phyloP scores from a whole-genome alignment of 2,888 invertebrate species.

The Apodemia mormo region DNA sequence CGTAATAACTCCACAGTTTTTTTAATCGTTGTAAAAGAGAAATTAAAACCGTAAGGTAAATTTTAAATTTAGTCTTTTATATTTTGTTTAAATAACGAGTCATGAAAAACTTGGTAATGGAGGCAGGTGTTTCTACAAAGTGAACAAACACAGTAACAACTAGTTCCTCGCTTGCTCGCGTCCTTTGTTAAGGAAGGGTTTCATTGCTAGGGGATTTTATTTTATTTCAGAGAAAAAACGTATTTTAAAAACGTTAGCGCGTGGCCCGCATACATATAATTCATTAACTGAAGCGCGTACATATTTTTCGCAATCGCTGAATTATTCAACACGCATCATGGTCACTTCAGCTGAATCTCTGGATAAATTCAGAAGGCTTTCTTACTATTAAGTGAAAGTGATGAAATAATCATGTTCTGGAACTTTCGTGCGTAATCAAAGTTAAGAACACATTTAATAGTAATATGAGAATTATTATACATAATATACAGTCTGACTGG shows the following conservation, averaged over 20 bases:
- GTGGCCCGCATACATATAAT: slow-evolving; percentile 15
- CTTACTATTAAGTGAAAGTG: background rate
- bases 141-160: slow-evolving; percentile 12
- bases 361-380: slow-evolving; percentile 4
- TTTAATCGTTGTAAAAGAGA: background rate
- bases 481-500: too few species aligned
- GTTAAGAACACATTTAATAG: too few species aligned
- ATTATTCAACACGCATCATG: slow-evolving; percentile 16
- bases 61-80: background rate
- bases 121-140: slow-evolving; percentile 18
- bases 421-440: too few species aligned
- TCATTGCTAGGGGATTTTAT: slow-evolving; percentile 7
- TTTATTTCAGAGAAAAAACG: slow-evolving; percentile 9
- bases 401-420: background rate
- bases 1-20: too few species aligned
- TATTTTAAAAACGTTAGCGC: slow-evolving; percentile 11
- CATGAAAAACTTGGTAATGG: background rate
- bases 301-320: slow-evolving; percentile 15
- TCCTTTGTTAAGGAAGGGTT: slow-evolving; percentile 18
- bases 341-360: slow-evolving; percentile 18
- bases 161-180: slow-evolving; percentile 1
- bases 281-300: slow-evolving; percentile 15
- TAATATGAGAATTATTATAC: too few species aligned
- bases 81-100: slow-evolving; percentile 6
- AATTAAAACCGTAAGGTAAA: background rate